Conservation (phyloP, 2,113 vertebrate genomes). For the Macrotus californicus region DNA sequence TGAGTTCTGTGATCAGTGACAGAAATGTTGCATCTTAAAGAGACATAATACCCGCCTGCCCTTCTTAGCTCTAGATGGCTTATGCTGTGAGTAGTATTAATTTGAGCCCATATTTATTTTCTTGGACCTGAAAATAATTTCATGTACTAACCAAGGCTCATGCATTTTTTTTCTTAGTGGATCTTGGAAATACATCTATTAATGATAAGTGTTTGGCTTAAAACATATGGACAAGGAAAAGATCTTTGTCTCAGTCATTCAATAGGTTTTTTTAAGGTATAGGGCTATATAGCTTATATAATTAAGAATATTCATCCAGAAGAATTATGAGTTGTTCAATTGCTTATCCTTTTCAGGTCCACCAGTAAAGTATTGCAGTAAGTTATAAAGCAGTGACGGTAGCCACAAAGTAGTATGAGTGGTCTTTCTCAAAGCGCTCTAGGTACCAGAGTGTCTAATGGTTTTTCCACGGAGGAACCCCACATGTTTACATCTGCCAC, state of each 20-base stretch:
- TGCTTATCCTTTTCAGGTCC: neutral
- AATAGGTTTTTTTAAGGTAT: neutral
- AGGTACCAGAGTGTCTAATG: neutral
- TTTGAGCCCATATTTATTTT: slow-evolving; percentile 45
- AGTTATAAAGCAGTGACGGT: neutral
- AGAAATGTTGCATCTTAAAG: neutral
- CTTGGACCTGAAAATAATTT: slow-evolving; percentile 60
- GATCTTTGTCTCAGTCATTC: slow-evolving; percentile 21
- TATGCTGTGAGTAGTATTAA: slow-evolving; percentile 26
- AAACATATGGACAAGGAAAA: slow-evolving; percentile 8
- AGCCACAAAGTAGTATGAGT: neutral
- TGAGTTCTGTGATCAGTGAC: neutral
- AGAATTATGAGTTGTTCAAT: neutral
- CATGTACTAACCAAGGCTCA: slow-evolving; percentile 43
- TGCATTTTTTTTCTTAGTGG: slow-evolving; percentile 22
- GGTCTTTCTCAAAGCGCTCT: neutral
- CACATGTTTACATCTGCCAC: neutral
- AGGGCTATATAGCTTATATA: neutral
- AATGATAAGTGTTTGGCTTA: slow-evolving; percentile 41
- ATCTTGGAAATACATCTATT: slow-evolving; percentile 21
- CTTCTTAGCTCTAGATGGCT: slow-evolving; percentile 22
- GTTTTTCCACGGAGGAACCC: neutral
- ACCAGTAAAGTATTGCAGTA: neutral
- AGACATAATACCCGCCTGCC: neutral
- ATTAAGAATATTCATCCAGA: neutral